These are phyloP conservation scores for Thelaira solivaga DNA, from an alignment of 2,888 invertebrate genomes.

Conservation along the genomic window DNA sequence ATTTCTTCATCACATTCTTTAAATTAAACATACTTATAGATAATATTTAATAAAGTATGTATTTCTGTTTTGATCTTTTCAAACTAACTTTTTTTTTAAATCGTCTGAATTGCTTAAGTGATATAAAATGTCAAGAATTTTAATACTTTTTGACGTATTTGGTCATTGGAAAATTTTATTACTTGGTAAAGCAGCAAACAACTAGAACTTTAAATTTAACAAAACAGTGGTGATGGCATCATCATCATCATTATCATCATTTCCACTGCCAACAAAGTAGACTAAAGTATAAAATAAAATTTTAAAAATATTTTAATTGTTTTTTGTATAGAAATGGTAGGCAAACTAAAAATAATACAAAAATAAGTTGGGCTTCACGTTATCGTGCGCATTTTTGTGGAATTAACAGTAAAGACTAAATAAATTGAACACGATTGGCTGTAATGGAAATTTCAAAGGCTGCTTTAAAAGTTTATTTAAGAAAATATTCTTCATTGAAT, in stretches of 20 bases:
- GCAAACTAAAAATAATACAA: background rate
- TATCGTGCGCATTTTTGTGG: constrained; percentile 29
- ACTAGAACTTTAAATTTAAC: background rate
- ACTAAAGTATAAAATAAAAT: constrained; percentile 41
- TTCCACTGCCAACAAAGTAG: constrained; percentile 28
- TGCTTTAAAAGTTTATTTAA: no score
- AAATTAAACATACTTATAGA: no score
- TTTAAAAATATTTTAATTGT: constrained; percentile 49
- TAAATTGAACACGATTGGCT: background rate
- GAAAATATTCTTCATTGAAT: no score
- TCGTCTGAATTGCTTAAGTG: background rate
- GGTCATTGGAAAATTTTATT: background rate
- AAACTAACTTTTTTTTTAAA: background rate
- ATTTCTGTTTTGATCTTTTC: background rate
- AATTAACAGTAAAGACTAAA: background rate
- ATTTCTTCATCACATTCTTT: no score
- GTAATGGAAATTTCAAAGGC: background rate
- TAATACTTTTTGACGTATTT: background rate
- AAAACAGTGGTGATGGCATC: background rate
- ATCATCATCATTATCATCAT: background rate
- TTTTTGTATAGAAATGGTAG: constrained; percentile 18
- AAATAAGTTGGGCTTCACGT: constrained; percentile 34
- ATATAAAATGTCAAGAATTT: background rate
- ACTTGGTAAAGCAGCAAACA: background rate
- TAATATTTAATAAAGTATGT: background rate